Evolutionary conservation across 2,797 vertebrate genomes (phyloP).

Genomic region (Halcyon leucocephala): DNA sequence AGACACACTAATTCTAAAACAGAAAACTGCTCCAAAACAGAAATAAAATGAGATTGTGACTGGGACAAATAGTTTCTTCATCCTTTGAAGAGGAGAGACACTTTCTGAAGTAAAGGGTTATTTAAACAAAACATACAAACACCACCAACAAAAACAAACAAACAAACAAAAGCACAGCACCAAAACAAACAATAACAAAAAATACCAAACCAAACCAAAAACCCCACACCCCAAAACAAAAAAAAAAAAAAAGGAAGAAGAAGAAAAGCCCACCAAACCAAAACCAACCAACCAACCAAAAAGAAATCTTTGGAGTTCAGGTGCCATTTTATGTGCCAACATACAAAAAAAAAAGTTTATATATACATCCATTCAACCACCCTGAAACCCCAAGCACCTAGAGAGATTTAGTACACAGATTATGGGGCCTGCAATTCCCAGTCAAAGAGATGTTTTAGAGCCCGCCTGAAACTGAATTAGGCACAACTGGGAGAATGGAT

Average conservation of each 20-base stretch:
- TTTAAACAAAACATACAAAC: no score
- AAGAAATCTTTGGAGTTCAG: background rate
- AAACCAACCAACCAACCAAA: no score
- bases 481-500: background rate
- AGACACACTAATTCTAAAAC: background rate
- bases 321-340: background rate
- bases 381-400: background rate
- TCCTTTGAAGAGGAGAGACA: background rate
- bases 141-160: no score
- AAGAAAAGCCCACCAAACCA: no score
- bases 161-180: no score
- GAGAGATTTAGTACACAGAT: background rate
- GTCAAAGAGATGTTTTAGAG: background rate
- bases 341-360: no score
- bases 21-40: conserved; percentile 1
- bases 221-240: no score
- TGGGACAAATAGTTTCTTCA: background rate
- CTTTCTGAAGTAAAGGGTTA: background rate
- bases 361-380: background rate
- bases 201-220: no score
- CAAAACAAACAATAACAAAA: no score
- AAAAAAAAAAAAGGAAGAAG: background rate
- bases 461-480: background rate
- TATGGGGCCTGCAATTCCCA: background rate
- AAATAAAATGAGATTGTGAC: background rate